Evolutionary conservation across 2,888 invertebrate genomes (phyloP).

Genomic region (Ochropleura plecta): DNA sequence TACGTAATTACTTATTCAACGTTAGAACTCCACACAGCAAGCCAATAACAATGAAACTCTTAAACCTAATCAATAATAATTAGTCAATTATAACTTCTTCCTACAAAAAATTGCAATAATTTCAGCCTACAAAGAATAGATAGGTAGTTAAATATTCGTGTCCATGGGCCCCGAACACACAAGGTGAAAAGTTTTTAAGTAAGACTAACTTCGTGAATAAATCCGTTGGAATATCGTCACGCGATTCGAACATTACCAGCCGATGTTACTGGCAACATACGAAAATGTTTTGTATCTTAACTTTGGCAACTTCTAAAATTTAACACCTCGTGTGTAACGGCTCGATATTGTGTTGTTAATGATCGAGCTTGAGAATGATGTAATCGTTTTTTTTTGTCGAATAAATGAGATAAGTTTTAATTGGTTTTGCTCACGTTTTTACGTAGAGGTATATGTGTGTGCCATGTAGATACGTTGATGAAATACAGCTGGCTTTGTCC

Average conservation of each 20-base stretch:
- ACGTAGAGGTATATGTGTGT: not conserved
- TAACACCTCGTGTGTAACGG: constrained; percentile 46
- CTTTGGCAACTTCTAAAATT: constrained; percentile 48
- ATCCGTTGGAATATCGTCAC: constrained; percentile 53
- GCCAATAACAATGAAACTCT: not conserved
- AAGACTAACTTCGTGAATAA: constrained; percentile 50
- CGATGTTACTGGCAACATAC: constrained; percentile 54
- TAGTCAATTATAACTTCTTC: constrained; percentile 6
- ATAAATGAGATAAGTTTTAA: constrained; percentile 42
- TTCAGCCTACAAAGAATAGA: constrained; percentile 33
- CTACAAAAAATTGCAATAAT: constrained; percentile 22
- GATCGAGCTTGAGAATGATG: constrained; percentile 27
- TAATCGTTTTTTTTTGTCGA: constrained; percentile 38
- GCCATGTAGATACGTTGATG: not conserved
- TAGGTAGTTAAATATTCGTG: constrained; percentile 52
- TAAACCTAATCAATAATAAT: constrained; percentile 10
- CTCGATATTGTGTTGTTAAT: constrained; percentile 41
- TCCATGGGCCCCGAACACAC: constrained; percentile 45
- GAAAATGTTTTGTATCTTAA: constrained; percentile 54
- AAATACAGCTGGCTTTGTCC: not conserved
- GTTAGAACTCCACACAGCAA: not conserved
- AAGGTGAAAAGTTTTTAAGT: constrained; percentile 58
- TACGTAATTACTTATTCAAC: not conserved
- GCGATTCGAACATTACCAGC: constrained; percentile 62
- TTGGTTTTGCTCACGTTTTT: constrained; percentile 18